Evolutionary conservation across 2,113 vertebrate genomes (phyloP).

Genomic region (Protomyctophum bolini): DNA sequence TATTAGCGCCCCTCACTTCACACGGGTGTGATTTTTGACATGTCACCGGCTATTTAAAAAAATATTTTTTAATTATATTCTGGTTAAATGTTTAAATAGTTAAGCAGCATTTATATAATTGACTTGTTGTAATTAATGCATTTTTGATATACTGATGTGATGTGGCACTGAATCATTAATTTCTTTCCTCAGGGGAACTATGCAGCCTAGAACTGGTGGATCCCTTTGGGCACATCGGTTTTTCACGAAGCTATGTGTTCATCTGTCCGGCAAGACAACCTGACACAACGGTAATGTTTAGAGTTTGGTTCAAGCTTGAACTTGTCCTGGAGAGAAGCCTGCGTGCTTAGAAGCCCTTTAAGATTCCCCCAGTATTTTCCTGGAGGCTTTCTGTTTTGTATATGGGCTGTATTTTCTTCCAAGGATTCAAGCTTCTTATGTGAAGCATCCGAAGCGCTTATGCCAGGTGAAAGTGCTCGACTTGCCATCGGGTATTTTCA

Average conservation of each 20-base stretch:
- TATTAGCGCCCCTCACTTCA: too few species aligned
- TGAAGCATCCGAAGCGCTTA: constrained; percentile 68
- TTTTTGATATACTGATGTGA: not conserved
- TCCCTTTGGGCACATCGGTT: constrained; percentile 6
- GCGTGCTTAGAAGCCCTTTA: constrained; percentile 5
- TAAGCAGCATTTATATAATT: too few species aligned
- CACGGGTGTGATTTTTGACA: too few species aligned
- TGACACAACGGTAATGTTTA: constrained; percentile 80
- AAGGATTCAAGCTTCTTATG: constrained; percentile 57
- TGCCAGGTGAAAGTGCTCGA: constrained; percentile 46
- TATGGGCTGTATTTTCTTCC: constrained; percentile 14
- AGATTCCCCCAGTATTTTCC: not conserved
- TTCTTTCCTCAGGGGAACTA: constrained; percentile 39
- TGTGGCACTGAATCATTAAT: not conserved
- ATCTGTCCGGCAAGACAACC: constrained; percentile 54
- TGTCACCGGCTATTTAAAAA: too few species aligned
- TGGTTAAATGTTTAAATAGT: too few species aligned
- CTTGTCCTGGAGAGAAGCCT: constrained; percentile 38
- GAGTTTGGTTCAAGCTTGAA: constrained; percentile 71
- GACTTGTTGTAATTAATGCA: too few species aligned
- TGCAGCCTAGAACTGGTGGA: constrained; percentile 26
- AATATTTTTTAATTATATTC: too few species aligned
- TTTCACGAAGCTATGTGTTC: constrained; percentile 21
- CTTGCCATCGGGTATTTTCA: constrained; percentile 36
- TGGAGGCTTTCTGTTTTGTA: not conserved